Base-by-base conservation (phyloP, 2,113 vertebrate genomes). In the Gymnarchus niloticus region DNA sequence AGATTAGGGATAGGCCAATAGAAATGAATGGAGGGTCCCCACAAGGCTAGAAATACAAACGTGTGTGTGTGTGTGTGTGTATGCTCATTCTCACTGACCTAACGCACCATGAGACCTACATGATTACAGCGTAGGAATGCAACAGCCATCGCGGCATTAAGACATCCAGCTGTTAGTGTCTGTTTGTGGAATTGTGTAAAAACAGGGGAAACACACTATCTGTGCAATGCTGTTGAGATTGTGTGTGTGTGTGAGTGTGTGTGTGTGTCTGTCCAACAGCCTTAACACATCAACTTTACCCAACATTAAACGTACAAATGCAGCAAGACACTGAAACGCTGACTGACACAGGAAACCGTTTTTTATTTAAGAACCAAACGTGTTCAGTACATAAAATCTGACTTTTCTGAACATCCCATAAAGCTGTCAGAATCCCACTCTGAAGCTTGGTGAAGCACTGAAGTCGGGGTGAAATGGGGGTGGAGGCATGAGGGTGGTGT, bases 401-500 rank as follows among this genome's bases (percentile, higher is more conserved):
- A n/a, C n/a, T n/a, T n/a, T n/a, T n/a, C n/a, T n/a, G n/a, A n/a
- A n/a, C n/a, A n/a, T n/a, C n/a, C n/a, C n/a, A n/a, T n/a, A n/a
- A n/a, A 69, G 61, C 61, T 69, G 28, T 17, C 28, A 25, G 25
- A 37, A 37, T 69, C 61, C 28, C 61, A 25, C 3, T 73, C 10
- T 73, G 41, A 73, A 73, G 65, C 65, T 73, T 17, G 1, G 10
- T 12, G 28, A 69, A 14, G 5, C 4, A 37, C 14, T 78, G 41
- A 25, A 37, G 76, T 19, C 41, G 0, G 52, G 14, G 3, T 23
- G 56, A 52, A 84, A 84, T 81, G 23, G n/a, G n/a, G n/a, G n/a
- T n/a, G n/a, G 49, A 86, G 88, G 37, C 85, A 76, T 85, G 78
- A 65, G 83, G 59, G 82, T 81, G 85, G 86, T 6, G 91, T 89